These are phyloP conservation scores for Centroberyx gerrardi DNA, from an alignment of 2,797 vertebrate genomes.

Conservation along the genomic window DNA sequence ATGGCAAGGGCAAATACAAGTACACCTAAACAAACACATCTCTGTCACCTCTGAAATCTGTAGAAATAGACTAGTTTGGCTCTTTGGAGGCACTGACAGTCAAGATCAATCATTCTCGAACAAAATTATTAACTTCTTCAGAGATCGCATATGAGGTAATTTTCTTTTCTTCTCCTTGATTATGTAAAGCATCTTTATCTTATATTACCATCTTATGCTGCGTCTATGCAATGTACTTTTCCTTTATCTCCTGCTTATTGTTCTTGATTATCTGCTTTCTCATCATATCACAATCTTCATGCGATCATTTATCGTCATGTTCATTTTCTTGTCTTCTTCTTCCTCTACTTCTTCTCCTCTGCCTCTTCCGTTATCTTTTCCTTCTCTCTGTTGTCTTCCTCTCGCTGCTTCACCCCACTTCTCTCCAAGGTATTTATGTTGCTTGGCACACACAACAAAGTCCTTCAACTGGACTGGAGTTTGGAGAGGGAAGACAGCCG, in stretches of 20 bases:
- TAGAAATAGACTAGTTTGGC: background rate
- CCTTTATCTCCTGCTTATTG: conserved; percentile 38
- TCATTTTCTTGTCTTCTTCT: conserved; percentile 15
- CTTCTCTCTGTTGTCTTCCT: background rate
- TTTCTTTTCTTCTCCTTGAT: conserved; percentile 10
- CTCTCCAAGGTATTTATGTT: conserved; percentile 28
- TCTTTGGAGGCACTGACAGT: background rate
- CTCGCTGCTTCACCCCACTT: conserved; percentile 13
- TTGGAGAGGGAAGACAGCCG: conserved; percentile 4
- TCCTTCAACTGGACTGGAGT: conserved; percentile 30
- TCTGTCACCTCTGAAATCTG: conserved; percentile 3
- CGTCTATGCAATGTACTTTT: conserved; percentile 21
- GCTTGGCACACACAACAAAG: conserved; percentile 60
- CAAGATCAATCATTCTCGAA: conserved; percentile 17
- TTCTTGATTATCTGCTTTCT: conserved; percentile 40
- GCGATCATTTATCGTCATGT: conserved; percentile 27
- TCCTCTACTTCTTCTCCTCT: background rate
- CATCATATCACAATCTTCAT: conserved; percentile 55
- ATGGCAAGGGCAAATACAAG: background rate
- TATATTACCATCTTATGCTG: conserved; percentile 19
- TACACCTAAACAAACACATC: background rate
- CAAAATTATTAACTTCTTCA: conserved; percentile 24
- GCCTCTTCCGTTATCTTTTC: background rate
- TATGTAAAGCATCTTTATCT: conserved; percentile 13
- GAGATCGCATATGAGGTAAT: conserved; percentile 21